These are phyloP conservation scores for Drepanosiphum platanoidis DNA, from an alignment of 2,888 invertebrate species.

Conservation along the genomic window DNA sequence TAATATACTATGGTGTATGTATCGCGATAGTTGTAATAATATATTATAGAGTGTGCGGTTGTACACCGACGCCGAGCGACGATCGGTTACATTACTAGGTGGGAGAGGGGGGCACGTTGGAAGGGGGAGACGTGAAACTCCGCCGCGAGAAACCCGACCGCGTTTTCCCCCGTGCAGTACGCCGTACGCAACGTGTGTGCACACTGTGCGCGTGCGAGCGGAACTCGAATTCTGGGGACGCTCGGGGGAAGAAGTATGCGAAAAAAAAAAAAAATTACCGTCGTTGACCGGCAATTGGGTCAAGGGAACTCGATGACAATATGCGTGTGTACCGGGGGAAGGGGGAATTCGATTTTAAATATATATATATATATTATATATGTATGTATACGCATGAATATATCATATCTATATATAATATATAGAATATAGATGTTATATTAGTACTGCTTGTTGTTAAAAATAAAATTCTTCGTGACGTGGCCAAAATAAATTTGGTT, in stretches of 20 bases:
- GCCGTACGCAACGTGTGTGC: not conserved
- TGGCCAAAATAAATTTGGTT: not conserved
- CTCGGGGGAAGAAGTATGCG: slow-evolving; percentile 10
- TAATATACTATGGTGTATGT: not conserved
- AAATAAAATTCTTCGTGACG: slow-evolving; percentile 12
- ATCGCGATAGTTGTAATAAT: not conserved
- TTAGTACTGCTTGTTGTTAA: slow-evolving; percentile 23
- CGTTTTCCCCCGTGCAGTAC: not conserved
- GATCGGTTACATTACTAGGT: not conserved
- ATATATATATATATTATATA: not conserved
- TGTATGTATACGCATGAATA: not conserved
- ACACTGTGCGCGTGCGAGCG: not conserved
- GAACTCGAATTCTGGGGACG: slow-evolving; percentile 28
- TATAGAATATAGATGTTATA: too few relatives aligned
- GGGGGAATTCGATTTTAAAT: not conserved
- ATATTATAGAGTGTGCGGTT: not conserved
- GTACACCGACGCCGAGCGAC: not conserved
- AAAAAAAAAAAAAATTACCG: slow-evolving; percentile 36
- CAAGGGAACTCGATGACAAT: slow-evolving; percentile 10
- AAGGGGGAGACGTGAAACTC: not conserved
- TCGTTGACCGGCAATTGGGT: slow-evolving; percentile 55
- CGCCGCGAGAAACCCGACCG: not conserved
- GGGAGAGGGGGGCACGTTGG: not conserved
- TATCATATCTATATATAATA: too few relatives aligned
- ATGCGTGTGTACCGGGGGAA: not conserved